A percentile compares a stretch with the other conserved stretches of the same genome.
These are phyloP conservation scores for Morelia viridis DNA, from an alignment of 2,797 vertebrate genomes.

Conservation along the genomic window DNA sequence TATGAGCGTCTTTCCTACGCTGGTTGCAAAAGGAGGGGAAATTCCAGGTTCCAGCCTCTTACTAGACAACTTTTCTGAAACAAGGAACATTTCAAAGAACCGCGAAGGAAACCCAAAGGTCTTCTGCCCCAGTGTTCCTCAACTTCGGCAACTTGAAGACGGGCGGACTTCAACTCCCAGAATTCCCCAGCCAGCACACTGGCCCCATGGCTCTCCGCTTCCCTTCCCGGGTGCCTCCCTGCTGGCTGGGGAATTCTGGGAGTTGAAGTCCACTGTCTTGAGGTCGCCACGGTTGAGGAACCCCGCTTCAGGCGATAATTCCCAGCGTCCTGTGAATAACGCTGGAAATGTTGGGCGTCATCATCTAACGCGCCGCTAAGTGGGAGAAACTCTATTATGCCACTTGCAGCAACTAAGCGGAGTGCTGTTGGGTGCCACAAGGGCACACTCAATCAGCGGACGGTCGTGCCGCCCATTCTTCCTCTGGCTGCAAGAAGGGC, in stretches of 20 bases:
- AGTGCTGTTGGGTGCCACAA: background rate
- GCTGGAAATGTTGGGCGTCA: background rate
- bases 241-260: background rate
- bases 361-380: background rate
- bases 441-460: no score
- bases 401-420: background rate
- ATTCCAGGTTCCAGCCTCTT: background rate
- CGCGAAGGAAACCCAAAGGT: no score
- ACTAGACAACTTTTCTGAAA: no score
- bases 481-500: background rate
- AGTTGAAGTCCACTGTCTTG: background rate
- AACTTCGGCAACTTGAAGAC: background rate
- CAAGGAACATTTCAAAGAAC: no score
- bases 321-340: background rate
- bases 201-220: no score
- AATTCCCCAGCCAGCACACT: no score
- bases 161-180: no score
- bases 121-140: no score
- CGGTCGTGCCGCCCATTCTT: rapidly evolving
- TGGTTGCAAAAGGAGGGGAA: background rate
- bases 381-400: background rate
- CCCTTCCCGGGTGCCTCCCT: no score
- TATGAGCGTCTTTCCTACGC: background rate
- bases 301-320: no score
- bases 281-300: no score